Evolutionary conservation across 2,797 vertebrate genomes (phyloP).

Genomic region (Trichosurus vulpecula): DNA sequence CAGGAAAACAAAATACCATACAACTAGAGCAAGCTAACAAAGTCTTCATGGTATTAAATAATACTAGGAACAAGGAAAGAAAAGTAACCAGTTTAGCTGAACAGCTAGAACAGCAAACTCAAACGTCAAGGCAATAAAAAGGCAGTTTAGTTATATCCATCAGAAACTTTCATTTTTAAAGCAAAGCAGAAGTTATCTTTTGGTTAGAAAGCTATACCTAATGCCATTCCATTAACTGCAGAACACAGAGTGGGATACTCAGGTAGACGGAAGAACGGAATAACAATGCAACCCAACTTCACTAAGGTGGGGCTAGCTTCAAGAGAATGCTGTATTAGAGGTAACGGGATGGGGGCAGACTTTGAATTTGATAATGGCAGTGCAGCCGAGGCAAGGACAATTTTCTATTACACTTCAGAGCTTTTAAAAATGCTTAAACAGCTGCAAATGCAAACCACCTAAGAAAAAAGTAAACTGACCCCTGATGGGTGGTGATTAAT

Average conservation of each 20-base stretch:
- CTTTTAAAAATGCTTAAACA: constrained; percentile 27
- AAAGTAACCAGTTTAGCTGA: background rate
- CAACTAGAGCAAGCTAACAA: background rate
- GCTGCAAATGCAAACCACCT: constrained; percentile 19
- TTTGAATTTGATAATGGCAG: constrained; percentile 17
- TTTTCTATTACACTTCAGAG: constrained; percentile 5
- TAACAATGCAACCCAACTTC: background rate
- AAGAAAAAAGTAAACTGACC: constrained; percentile 30
- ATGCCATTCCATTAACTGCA: background rate
- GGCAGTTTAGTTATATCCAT: background rate
- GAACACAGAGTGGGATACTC: background rate
- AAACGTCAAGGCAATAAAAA: background rate
- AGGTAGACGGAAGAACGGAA: background rate
- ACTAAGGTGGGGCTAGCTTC: background rate
- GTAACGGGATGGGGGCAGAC: background rate
- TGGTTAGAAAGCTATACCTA: background rate
- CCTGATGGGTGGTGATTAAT: constrained; percentile 9
- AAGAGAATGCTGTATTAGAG: constrained; percentile 4
- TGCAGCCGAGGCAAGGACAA: background rate
- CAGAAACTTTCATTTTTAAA: background rate
- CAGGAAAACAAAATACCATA: background rate
- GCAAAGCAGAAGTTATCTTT: background rate
- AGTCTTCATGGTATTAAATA: background rate
- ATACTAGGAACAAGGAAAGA: background rate
- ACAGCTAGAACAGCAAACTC: background rate